Base-by-base conservation (phyloP, 1,140 invertebrate species). In the Drosophila kikkawai region DNA sequence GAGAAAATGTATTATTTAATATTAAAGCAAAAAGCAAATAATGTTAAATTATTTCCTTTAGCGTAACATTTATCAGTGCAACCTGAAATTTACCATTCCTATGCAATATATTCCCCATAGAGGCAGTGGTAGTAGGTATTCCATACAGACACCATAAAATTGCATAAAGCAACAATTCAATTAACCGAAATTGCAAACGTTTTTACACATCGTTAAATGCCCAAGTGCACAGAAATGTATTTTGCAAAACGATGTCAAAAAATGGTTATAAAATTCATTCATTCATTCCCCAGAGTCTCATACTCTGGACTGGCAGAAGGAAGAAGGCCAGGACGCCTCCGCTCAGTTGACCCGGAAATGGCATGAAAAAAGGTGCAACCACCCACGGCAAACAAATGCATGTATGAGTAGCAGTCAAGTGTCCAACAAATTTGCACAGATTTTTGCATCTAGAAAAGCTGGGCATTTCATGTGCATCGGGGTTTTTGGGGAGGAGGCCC, bases 161-260 rank as follows among this genome's bases (percentile, higher is more conserved):
- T 78, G 64, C 67, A 56, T 64, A 67, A 64, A 53, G 50, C 41
- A 73, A 47, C 74, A 75, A 75, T 86, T 86, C 79, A 86, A 86
- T 85, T 86, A 85, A 70, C 60, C 19, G 47, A 82, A 82, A 85
- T 75, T 70, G 75, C 67, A 85, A 81, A 75, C 79, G 75, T 67
- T 82, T 86, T 86, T 84, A 86, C 82, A 79, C 82, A 82, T 86
- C 67, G 82, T 70, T 81, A 59, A 85, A 86, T 86, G 74, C 65
- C 67, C 59, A 85, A 85, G 78, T 81, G 68, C 65, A 75, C 65
- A 81, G 48, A 67, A 86, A 44, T 58, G 39, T 34, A 34, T 64
- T 56, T 53, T 48, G 34, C 57, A 58, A 47, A 70, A 75, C 42
- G 55, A 75, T 64, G 57, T 41, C 66, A 59, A 77, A 59, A 76